Base-by-base conservation (phyloP, 2,888 invertebrate genomes). In the Sphaerophoria rueppellii region DNA sequence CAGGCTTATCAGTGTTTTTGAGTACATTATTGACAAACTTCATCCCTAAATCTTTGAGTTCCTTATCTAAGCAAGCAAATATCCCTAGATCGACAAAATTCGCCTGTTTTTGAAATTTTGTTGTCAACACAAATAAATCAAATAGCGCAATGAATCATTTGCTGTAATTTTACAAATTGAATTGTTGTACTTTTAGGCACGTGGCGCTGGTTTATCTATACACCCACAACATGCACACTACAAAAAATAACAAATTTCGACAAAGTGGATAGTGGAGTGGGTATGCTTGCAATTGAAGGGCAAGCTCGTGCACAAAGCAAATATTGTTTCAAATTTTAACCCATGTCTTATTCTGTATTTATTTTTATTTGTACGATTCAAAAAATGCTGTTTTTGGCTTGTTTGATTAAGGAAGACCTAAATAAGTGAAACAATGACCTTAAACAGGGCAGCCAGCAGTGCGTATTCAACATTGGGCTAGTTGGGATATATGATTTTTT, bases 121-220 rank as follows among this genome's bases (percentile, higher is more conserved):
- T 24, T 24, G 24, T 24, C 24, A 24, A 24, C 24, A 24, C 24
- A 24, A 24, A 24, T 24, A 24, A 24, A 24, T 24, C 24, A 24
- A 24, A 24, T 24, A 24, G 24, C 72, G 65, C 55, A 75, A 35
- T 67, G 61, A 83, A 80, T 80, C 69, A 67, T 75, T 79, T 79
- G 75, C 79, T 83, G 55, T 79, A 61, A 67, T 83, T 75, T 67
- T 69, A 35, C 34, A 79, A 83, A 83, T 83, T 80, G 80, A 80
- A 80, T 82, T 70, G 71, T 60, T 61, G 16, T 54, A 55, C 37
- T 14, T 40, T 14, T 40, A 60, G 71, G 52, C 83, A 83, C 83
- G 83, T 83, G 83, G 79, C 82, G 74, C 58, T 43, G 43, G 43
- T 75, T 60, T 71, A 43, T 78, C 60, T 67, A 75, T 67, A 70